Percentiles rank a stretch among this genome's conserved stretches.
Evolutionary conservation across 2,113 vertebrate species (phyloP).

Genomic region (Indri indri): DNA sequence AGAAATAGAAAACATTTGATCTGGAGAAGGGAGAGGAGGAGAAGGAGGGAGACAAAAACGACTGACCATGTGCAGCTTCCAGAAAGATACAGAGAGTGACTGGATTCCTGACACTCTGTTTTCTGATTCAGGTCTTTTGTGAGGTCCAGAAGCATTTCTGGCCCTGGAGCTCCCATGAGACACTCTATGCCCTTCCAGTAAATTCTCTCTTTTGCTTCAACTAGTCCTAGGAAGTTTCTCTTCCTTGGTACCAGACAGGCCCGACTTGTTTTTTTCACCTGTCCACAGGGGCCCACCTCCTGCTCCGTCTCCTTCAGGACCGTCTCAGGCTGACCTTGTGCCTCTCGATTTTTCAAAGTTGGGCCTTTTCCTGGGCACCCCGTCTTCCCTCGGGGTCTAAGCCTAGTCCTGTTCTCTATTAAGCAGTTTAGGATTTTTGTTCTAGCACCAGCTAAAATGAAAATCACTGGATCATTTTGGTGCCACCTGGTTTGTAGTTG

Average conservation of each 20-base stretch:
- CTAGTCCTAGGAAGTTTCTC: not conserved
- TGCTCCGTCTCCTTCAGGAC: not conserved
- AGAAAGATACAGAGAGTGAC: not conserved
- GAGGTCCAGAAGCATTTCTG: not conserved
- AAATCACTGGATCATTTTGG: not conserved
- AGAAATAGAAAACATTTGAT: not conserved
- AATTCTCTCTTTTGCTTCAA: conserved; percentile 15
- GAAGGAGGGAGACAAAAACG: not conserved
- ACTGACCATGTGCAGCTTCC: not conserved
- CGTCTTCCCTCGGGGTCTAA: not conserved
- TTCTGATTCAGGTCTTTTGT: not conserved
- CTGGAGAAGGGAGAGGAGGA: no score
- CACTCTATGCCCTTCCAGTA: not conserved
- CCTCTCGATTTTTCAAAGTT: not conserved
- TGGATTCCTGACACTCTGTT: not conserved
- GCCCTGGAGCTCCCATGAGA: not conserved
- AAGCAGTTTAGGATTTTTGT: not conserved
- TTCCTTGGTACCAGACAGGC: not conserved
- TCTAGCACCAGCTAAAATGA: not conserved
- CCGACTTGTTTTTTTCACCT: not conserved
- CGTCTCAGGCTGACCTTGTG: not conserved
- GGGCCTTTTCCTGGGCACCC: not conserved
- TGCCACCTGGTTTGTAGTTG: not conserved
- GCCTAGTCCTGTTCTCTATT: not conserved
- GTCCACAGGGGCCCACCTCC: no score